Evolutionary conservation across 2,797 vertebrate species (phyloP).

Genomic region (Xenopus petersii): DNA sequence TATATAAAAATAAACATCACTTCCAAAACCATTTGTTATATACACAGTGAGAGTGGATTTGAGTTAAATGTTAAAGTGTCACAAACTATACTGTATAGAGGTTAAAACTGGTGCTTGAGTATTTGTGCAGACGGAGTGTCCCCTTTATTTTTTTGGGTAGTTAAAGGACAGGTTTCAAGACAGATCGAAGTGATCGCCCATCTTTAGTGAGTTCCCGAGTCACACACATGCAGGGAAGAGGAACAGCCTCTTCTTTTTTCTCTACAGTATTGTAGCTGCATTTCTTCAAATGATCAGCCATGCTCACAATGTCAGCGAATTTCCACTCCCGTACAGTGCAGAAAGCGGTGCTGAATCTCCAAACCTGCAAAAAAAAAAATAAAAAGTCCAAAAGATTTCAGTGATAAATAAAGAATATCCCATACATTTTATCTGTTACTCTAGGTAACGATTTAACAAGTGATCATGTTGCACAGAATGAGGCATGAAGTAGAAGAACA

Average conservation of each 20-base stretch:
- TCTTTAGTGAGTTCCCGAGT: slow-evolving; percentile 95
- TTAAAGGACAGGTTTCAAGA: slow-evolving; percentile 94
- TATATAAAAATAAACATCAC: slow-evolving; percentile 82
- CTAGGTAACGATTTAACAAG: too few relatives aligned
- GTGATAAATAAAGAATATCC: too few relatives aligned
- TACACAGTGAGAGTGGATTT: slow-evolving; percentile 75
- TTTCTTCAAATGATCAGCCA: slow-evolving; percentile 97
- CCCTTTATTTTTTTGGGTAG: slow-evolving; percentile 29
- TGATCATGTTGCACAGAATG: too few relatives aligned
- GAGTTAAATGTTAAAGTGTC: slow-evolving; percentile 76
- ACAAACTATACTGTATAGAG: slow-evolving; percentile 63
- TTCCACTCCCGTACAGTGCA: slow-evolving; percentile 96
- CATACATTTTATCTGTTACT: too few relatives aligned
- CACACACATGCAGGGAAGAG: slow-evolving; percentile 96
- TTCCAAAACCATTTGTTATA: slow-evolving; percentile 75
- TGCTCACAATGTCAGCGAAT: slow-evolving; percentile 95
- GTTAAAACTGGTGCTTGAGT: slow-evolving; percentile 66
- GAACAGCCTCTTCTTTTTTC: slow-evolving; percentile 87
- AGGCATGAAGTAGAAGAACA: too few relatives aligned
- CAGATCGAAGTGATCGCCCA: slow-evolving; percentile 89
- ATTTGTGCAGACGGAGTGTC: slow-evolving; percentile 58
- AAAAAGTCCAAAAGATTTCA: too few relatives aligned
- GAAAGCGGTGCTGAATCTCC: slow-evolving; percentile 97
- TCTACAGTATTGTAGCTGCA: slow-evolving; percentile 89
- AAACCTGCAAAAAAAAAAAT: slow-evolving; percentile 73